These are phyloP conservation scores for Discoglossus pictus DNA, from an alignment of 2,797 vertebrate species.

Conservation along the genomic window DNA sequence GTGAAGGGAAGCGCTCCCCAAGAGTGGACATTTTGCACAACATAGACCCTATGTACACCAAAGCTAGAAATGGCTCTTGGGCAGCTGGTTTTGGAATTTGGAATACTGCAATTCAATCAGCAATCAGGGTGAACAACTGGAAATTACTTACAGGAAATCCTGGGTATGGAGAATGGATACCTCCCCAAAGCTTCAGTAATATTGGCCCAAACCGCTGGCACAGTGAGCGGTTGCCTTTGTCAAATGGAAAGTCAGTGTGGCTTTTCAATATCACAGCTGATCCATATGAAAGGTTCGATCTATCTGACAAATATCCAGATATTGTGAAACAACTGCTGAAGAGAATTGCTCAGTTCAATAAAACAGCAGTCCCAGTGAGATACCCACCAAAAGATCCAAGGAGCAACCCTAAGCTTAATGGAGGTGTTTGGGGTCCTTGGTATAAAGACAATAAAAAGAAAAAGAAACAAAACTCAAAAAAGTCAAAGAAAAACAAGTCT, in stretches of 20 bases:
- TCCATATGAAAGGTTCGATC: constrained; percentile 90
- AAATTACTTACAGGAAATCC: constrained; percentile 93
- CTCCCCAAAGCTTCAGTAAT: constrained; percentile 92
- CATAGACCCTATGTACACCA: constrained; percentile 92
- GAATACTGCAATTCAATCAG: constrained; percentile 93
- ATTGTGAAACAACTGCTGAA: constrained; percentile 88
- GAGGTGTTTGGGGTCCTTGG: constrained; percentile 97
- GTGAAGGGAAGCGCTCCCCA: constrained; percentile 89
- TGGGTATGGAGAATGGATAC: constrained; percentile 93
- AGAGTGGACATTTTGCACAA: constrained; percentile 94
- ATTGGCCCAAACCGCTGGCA: constrained; percentile 85
- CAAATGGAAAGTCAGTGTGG: constrained; percentile 89
- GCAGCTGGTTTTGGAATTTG: constrained; percentile 91
- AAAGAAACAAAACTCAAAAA: constrained; percentile 71
- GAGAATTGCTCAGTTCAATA: constrained; percentile 86
- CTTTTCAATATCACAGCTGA: constrained; percentile 96
- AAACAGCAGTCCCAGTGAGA: constrained; percentile 87
- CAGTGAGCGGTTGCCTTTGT: constrained; percentile 82
- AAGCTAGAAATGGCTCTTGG: constrained; percentile 91
- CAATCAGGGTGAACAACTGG: constrained; percentile 91
- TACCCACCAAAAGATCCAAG: constrained; percentile 91
- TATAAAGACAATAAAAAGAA: constrained; percentile 80
- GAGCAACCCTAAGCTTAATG: constrained; percentile 92
- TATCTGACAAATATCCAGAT: constrained; percentile 82
- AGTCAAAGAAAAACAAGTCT: constrained; percentile 61